phyloP scores from a whole-genome alignment of 2,888 invertebrate genomes.

The Scaptomyza flava region DNA sequence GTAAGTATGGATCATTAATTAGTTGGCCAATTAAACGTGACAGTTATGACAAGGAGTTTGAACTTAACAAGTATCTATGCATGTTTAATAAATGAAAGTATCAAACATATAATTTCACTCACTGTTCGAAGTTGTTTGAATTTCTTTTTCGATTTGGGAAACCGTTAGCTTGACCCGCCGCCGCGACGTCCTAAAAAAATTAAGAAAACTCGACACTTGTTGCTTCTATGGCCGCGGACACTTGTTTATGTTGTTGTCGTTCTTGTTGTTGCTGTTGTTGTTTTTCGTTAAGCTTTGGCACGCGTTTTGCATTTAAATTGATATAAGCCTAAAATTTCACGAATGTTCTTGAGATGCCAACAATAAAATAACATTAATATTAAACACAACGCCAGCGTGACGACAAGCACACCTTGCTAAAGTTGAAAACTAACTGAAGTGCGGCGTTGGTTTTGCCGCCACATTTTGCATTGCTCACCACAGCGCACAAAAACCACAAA shows the following conservation, averaged over 20 bases:
- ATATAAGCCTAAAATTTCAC: conserved; percentile 33
- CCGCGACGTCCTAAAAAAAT: conserved; percentile 33
- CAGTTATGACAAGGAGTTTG: conserved; percentile 37
- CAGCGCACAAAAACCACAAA: conserved; percentile 17
- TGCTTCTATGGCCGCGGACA: conserved; percentile 44
- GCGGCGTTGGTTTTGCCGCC: conserved; percentile 59
- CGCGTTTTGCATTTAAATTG: conserved; percentile 59
- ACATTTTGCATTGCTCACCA: conserved; percentile 55
- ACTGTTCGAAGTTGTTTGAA: conserved; percentile 59
- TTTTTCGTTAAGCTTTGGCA: conserved; percentile 43
- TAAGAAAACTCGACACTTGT: conserved; percentile 53
- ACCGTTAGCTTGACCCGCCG: conserved; percentile 74
- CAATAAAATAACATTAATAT: conserved; percentile 22
- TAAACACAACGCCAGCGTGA: conserved; percentile 30
- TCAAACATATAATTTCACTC: conserved; percentile 62
- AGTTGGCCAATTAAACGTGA: conserved; percentile 30
- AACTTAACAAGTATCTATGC: conserved; percentile 17
- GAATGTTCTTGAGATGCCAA: conserved; percentile 48
- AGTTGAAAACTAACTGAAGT: conserved; percentile 63
- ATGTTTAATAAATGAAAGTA: conserved; percentile 59
- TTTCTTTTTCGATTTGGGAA: conserved; percentile 64
- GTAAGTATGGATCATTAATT: conserved; percentile 3
- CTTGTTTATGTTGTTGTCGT: conserved; percentile 39
- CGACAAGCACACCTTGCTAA: conserved; percentile 67
- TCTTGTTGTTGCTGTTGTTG: conserved; percentile 23